These are phyloP conservation scores for Gymnothorax javanicus DNA, from an alignment of 2,797 vertebrate species.

Conservation along the genomic window DNA sequence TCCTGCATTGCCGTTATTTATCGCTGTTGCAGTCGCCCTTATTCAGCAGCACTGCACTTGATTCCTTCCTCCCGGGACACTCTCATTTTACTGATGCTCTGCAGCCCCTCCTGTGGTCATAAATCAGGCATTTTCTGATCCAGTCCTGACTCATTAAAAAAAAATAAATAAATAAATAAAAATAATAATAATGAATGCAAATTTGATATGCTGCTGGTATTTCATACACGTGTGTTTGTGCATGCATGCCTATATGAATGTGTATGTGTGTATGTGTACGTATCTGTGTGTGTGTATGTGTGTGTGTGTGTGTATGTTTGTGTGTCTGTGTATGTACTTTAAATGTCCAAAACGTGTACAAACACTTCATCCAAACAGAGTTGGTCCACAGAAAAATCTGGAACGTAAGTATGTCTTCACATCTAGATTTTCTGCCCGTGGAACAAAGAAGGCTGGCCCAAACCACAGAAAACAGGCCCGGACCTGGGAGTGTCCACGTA, in stretches of 20 bases:
- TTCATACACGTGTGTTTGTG: neutral
- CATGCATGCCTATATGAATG: neutral
- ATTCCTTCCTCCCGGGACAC: neutral
- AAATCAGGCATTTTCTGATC: neutral
- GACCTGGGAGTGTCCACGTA: neutral
- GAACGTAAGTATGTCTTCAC: too few relatives aligned
- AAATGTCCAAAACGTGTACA: too few relatives aligned
- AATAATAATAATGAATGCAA: too few relatives aligned
- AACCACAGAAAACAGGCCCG: too few relatives aligned
- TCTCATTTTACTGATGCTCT: neutral
- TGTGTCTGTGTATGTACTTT: neutral
- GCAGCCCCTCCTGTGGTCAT: neutral
- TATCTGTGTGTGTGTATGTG: neutral
- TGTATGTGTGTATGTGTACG: neutral
- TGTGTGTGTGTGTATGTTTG: neutral
- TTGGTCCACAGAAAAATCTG: too few relatives aligned
- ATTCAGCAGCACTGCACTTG: neutral
- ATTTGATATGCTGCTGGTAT: neutral
- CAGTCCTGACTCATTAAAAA: neutral
- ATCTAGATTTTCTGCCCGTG: too few relatives aligned
- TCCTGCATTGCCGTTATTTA: conserved; percentile 5
- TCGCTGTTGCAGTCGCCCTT: conserved; percentile 2
- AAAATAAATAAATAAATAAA: neutral
- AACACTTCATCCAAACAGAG: too few relatives aligned
- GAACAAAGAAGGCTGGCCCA: too few relatives aligned